A percentile compares a stretch with the other conserved stretches of the same genome.
phyloP scores from a whole-genome alignment of 2,797 vertebrate species.

The Pygocentrus nattereri region DNA sequence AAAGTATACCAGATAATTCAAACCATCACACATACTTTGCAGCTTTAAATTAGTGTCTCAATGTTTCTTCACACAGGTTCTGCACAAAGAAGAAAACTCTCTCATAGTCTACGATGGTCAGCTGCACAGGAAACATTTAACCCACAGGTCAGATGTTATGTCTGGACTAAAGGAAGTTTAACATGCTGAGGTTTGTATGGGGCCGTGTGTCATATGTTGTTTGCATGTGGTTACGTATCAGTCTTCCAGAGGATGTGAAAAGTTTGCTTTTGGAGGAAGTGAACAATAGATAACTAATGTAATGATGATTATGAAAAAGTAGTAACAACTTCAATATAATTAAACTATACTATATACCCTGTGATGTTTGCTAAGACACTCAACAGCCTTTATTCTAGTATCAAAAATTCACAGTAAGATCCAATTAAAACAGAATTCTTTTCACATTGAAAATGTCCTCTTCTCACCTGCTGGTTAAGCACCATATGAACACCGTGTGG shows the following conservation, averaged over 20 bases:
- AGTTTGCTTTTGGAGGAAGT: neutral
- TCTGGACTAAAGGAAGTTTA: neutral
- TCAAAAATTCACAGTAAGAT: no score
- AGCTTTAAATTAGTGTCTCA: no score
- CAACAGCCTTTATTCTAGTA: no score
- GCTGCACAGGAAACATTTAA: neutral
- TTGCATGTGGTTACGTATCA: neutral
- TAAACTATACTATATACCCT: no score
- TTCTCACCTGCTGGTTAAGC: constrained; percentile 92
- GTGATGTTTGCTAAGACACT: no score
- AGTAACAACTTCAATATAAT: neutral
- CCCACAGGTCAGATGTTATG: neutral
- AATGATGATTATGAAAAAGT: neutral
- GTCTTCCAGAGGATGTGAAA: neutral
- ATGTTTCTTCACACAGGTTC: no score
- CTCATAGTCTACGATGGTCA: neutral
- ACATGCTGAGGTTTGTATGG: neutral
- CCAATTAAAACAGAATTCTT: no score
- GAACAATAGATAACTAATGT: neutral
- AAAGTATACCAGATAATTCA: no score
- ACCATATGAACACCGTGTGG: constrained; percentile 98
- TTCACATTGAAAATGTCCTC: neutral
- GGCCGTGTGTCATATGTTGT: neutral
- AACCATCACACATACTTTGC: no score
- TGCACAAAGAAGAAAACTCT: neutral